Conservation (phyloP, 2,113 vertebrate species). For the Psilopogon haemacephalus region DNA sequence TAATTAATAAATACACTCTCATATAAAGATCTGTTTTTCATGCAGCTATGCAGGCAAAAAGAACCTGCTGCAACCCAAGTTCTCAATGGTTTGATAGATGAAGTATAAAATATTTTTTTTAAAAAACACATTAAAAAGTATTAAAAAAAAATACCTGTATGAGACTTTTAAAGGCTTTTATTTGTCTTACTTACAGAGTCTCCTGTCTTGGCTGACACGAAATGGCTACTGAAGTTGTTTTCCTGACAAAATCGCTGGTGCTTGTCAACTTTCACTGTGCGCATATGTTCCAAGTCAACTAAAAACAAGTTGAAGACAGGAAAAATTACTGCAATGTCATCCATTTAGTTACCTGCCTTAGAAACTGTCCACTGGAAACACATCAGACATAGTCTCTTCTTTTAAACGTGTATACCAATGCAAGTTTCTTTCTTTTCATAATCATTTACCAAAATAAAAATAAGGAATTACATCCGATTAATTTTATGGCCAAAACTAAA, state of each 20-base stretch:
- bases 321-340: constrained; percentile 40
- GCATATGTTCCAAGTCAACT: constrained; percentile 99
- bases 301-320: constrained; percentile 60
- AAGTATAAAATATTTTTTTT: neutral
- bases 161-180: neutral
- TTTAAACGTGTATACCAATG: neutral
- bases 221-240: constrained; percentile 92
- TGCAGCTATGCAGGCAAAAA: neutral
- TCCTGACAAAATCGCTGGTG: constrained; percentile 96
- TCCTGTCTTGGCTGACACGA: constrained; percentile 95
- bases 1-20: neutral
- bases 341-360: neutral
- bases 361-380: neutral
- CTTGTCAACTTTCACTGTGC: constrained; percentile 94
- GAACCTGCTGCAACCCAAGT: neutral
- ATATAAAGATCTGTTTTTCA: neutral
- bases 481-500: neutral
- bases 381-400: neutral
- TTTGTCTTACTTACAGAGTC: constrained; percentile 87
- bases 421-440: neutral
- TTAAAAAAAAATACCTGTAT: neutral
- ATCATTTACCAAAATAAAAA: neutral
- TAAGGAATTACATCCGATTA: neutral
- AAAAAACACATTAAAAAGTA: neutral
- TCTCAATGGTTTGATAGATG: neutral